These are phyloP conservation scores for Drosophila gunungcola DNA, from an alignment of 1,140 invertebrate genomes.

Conservation along the genomic window DNA sequence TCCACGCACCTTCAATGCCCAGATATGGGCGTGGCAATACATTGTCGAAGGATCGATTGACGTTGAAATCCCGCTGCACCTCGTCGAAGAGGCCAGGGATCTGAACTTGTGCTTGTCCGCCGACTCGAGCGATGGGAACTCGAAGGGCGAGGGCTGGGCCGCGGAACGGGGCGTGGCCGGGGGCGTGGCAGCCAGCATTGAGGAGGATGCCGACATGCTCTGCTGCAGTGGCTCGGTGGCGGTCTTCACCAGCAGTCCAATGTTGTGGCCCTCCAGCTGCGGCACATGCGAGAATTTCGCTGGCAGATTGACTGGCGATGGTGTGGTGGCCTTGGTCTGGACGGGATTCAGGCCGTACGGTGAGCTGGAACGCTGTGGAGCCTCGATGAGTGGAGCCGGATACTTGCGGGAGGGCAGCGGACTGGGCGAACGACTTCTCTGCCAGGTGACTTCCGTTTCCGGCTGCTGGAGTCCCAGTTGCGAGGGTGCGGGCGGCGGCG, in stretches of 20 bases:
- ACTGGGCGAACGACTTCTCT: conserved; percentile 63
- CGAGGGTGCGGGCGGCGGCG: conserved; percentile 15
- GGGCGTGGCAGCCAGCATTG: conserved; percentile 57
- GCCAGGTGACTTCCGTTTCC: conserved; percentile 30
- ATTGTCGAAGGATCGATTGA: conserved; percentile 77
- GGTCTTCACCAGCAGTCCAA: conserved; percentile 69
- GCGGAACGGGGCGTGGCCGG: conserved; percentile 57
- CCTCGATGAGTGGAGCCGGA: conserved; percentile 74
- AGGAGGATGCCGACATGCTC: conserved; percentile 61
- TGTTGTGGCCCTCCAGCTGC: conserved; percentile 77
- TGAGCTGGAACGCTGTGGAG: conserved; percentile 63
- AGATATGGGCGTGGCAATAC: conserved; percentile 79
- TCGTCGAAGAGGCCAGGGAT: conserved; percentile 55
- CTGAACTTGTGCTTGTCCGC: conserved; percentile 32
- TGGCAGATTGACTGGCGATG: conserved; percentile 18
- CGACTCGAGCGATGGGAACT: conserved; percentile 32
- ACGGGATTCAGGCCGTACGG: conserved; percentile 74
- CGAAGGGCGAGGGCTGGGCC: conserved; percentile 58
- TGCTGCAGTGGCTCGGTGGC: conserved; percentile 66
- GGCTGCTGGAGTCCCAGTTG: not conserved
- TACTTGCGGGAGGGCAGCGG: conserved; percentile 66
- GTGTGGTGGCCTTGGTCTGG: conserved; percentile 11
- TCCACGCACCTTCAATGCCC: conserved; percentile 70
- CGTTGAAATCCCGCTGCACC: conserved; percentile 51
- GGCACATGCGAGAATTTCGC: conserved; percentile 63